Base-by-base conservation (phyloP, 1,140 invertebrate genomes). In the Trypoxylus dichotomus region DNA sequence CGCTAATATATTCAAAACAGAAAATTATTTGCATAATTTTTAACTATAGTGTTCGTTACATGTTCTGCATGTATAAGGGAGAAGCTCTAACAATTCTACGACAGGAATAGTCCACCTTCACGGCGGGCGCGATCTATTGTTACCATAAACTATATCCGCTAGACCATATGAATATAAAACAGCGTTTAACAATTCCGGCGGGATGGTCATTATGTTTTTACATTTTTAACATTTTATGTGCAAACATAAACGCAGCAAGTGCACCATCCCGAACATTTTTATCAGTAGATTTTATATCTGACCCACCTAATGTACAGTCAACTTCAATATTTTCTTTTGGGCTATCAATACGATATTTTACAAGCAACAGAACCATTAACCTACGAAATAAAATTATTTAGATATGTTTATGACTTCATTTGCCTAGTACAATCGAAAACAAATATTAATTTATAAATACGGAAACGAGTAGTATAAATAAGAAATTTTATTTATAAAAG, bases 21-120 rank as follows among this genome's bases (percentile, higher is more conserved):
- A 63, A 19, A 10, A 63, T 63, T 63, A 63, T 63, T 63, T 63
- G 60, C 60, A 63, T 63, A 63, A 63, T 63, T 25, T 27, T 27
- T 24, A 63, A 63, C 60, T 63, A 27, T 24, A 24, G n/a, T 63
- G 10, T 19, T 3, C n/a, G n/a, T 3, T 63, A 21, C 60, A 27
- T 11, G 60, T 27, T 24, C 13, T 24, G 60, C 60, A 63, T 63
- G 25, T 13, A 27, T 24, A 63, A n/a, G 1, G 3, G 19, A 27
- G 21, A 63, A 8, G 8, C 19, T 10, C 19, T 7, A 25, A 27
- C 3, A 63, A 24, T 63, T 63, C 24, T 63, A 25, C 60, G 19
- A 63, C 5, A 27, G 25, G 19, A 19, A 47, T 47, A 13, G 5
- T 19, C 19, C 32, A 10, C 24, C 10, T 19, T 27, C 19, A 58